These are phyloP conservation scores for Thyatira batis DNA, from an alignment of 2,888 invertebrate genomes.

Conservation along the genomic window DNA sequence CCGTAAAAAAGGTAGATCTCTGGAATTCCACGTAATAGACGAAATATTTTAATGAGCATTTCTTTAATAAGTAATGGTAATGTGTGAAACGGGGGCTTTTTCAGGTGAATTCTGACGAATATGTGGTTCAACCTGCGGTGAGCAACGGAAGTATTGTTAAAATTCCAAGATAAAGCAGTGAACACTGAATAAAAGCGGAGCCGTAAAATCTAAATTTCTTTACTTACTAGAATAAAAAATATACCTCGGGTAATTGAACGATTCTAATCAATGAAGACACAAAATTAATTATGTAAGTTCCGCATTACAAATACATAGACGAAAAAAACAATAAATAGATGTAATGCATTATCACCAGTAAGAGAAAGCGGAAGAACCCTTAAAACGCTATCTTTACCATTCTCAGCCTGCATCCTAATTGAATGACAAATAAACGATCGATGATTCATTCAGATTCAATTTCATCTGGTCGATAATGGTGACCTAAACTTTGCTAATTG, in stretches of 20 bases:
- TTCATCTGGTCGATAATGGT: constrained; percentile 37
- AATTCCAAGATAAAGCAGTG: constrained; percentile 46
- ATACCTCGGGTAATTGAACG: too few relatives aligned
- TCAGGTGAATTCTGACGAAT: constrained; percentile 45
- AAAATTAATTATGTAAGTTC: too few relatives aligned
- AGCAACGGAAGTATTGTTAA: constrained; percentile 70
- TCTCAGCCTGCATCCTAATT: neutral
- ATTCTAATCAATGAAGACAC: too few relatives aligned
- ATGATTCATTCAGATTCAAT: constrained; percentile 53
- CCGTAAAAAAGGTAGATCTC: constrained; percentile 51
- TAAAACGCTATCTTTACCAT: neutral
- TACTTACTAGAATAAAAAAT: too few relatives aligned
- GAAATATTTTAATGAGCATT: constrained; percentile 75
- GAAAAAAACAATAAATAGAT: too few relatives aligned
- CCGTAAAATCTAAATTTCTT: too few relatives aligned
- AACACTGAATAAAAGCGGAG: constrained; percentile 11
- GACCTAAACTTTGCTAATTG: constrained; percentile 58
- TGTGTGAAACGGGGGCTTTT: constrained; percentile 56
- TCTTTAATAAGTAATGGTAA: constrained; percentile 55
- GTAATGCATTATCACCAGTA: too few relatives aligned
- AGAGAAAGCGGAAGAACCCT: too few relatives aligned
- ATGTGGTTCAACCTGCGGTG: constrained; percentile 28
- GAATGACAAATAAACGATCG: constrained; percentile 8
- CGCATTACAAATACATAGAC: too few relatives aligned
- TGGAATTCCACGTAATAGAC: constrained; percentile 64